Evolutionary conservation across 1,140 invertebrate genomes (phyloP).

Genomic region (Rhagoletis pomonella): DNA sequence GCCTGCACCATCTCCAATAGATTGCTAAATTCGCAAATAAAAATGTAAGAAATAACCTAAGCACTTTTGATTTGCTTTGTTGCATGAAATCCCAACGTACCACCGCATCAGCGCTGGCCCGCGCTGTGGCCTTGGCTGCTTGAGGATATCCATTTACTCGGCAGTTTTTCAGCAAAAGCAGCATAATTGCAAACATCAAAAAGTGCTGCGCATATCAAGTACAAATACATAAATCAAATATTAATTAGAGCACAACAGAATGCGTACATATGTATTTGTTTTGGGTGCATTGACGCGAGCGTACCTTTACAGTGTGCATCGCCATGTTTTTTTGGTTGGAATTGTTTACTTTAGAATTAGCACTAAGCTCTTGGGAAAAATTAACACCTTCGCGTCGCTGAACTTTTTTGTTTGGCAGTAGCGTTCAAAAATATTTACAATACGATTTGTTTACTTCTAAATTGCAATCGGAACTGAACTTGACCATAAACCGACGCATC

Average conservation of each 20-base stretch:
- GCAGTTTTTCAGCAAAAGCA: neutral
- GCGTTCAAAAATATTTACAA: neutral
- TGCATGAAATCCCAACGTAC: neutral
- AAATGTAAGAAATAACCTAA: neutral
- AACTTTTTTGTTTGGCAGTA: neutral
- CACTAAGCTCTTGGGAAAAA: neutral
- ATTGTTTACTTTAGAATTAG: neutral
- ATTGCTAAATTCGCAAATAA: neutral
- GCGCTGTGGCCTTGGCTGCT: conserved; percentile 12
- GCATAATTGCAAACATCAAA: conserved; percentile 12
- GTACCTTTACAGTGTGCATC: conserved; percentile 3
- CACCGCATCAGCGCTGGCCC: conserved; percentile 21
- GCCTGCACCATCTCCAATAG: neutral
- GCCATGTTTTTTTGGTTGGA: neutral
- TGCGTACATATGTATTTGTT: neutral
- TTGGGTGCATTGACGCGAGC: neutral
- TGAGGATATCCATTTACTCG: conserved; percentile 1
- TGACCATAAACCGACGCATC: neutral
- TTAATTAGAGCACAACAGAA: neutral
- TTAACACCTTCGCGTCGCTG: neutral
- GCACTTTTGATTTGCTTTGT: neutral
- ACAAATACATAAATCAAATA: neutral
- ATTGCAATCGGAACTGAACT: conserved; percentile 16
- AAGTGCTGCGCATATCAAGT: neutral
- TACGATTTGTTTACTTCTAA: conserved; percentile 8